Percentiles rank a stretch among this genome's conserved stretches.
phyloP scores from a whole-genome alignment of 1,140 invertebrate genomes.

The Elysia chlorotica region DNA sequence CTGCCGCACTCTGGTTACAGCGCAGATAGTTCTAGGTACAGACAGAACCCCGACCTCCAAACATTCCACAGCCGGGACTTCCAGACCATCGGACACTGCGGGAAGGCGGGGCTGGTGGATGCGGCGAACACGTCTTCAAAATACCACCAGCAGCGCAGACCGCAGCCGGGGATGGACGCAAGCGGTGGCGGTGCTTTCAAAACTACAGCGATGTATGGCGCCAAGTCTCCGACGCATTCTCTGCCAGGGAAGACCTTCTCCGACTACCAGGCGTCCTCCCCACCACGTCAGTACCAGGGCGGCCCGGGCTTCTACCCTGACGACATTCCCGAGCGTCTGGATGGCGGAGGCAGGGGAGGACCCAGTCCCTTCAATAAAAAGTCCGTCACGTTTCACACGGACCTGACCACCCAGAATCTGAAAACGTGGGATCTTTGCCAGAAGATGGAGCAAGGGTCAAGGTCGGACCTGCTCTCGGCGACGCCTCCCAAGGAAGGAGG shows the following conservation, averaged over 20 bases:
- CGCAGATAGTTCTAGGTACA: not conserved
- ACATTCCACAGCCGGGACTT: slow-evolving; percentile 26
- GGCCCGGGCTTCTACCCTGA: not conserved
- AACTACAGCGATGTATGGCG: not conserved
- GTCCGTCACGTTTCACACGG: slow-evolving; percentile 30
- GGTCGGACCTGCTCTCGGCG: no score
- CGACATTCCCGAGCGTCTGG: not conserved
- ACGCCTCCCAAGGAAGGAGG: not conserved
- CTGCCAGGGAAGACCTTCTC: not conserved
- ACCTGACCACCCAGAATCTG: slow-evolving; percentile 26
- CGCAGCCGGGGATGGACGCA: not conserved
- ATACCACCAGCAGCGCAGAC: no score
- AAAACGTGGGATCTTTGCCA: slow-evolving; percentile 24
- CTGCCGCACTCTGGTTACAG: not conserved
- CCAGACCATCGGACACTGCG: slow-evolving; percentile 20
- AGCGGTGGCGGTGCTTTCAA: not conserved
- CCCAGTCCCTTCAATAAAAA: no score
- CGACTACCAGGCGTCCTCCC: not conserved
- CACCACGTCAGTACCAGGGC: not conserved
- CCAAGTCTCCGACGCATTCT: slow-evolving; percentile 2
- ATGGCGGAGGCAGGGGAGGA: slow-evolving; percentile 8
- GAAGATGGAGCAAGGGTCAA: slow-evolving; percentile 16
- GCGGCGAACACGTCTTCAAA: no score
- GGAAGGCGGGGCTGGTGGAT: not conserved
- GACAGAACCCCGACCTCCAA: no score